Evolutionary conservation across 2,113 vertebrate species (phyloP), one percentile per base, ranked within the genome.

Genomic region (Eudyptes chrysolophus): DNA sequence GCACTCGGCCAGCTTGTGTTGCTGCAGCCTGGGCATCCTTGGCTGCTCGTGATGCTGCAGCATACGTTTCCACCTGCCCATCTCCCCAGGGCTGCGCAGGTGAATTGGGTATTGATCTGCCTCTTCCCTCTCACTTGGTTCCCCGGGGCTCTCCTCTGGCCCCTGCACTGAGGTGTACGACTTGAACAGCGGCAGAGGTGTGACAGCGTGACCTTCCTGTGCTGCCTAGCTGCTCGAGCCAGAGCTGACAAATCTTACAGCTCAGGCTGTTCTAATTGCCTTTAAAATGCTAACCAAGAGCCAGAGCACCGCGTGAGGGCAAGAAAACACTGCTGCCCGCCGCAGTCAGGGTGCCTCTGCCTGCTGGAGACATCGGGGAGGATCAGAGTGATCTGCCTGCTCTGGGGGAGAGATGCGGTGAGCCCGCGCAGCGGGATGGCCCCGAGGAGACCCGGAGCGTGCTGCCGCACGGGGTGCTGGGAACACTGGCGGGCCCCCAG

Each of bases 1-100:
- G 32, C 1, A 0, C 25, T 69, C 3, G 2, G n/a, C 32, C 11
- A 4, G 29, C 12, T 1, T 1, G 48, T 2, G 6, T 30, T 38
- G 29, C 38, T 75, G 66, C 74, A 52, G 36, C 61, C 51, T 13
- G 68, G 36, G 29, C 74, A 19, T 7, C 49, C 49, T 46, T 5
- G 29, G 44, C 68, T 10, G 55, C 61, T 18, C 1, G 3, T 0
- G 24, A 5, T 70, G 65, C 69, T 70, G 55, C 16, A 21, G 81
- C 5, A 1, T 6, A 4, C 2, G 1, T 44, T 70, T 49, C 44
- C 44, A 44, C 29, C 57, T 1, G 32, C 40, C 32, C 11, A 12
- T 14, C 48, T 51, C 58, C 49, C 9, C 5, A 27, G 34, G 69
- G 61, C 76, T 80, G 49, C 0, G 0, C 0, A 1, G 27, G 36